These are phyloP conservation scores for Metellina segmentata DNA, from an alignment of 2,888 invertebrate genomes.

Conservation along the genomic window DNA sequence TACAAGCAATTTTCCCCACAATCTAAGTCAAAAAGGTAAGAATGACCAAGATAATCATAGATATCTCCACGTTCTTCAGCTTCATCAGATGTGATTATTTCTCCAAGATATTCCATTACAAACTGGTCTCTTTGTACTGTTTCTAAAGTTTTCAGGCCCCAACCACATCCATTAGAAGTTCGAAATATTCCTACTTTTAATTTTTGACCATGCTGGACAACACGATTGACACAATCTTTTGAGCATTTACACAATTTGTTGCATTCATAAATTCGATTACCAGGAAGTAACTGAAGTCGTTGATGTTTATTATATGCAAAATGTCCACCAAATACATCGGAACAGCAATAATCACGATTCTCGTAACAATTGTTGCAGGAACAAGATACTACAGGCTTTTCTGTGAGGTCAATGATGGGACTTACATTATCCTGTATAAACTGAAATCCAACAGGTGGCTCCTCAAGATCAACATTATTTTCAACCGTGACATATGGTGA, in stretches of 20 bases:
- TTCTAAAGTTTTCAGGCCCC: constrained; percentile 89
- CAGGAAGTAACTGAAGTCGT: constrained; percentile 84
- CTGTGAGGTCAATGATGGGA: constrained; percentile 85
- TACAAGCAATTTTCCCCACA: constrained; percentile 88
- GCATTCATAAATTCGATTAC: constrained; percentile 88
- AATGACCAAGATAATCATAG: constrained; percentile 91
- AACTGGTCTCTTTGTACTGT: constrained; percentile 89
- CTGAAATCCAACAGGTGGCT: constrained; percentile 89
- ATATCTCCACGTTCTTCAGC: constrained; percentile 92
- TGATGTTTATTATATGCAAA: constrained; percentile 87
- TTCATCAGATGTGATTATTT: constrained; percentile 88
- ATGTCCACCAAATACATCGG: constrained; percentile 83
- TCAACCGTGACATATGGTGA: constrained; percentile 86
- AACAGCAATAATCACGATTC: constrained; percentile 85
- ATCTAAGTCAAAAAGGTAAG: constrained; percentile 96
- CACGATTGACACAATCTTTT: constrained; percentile 91
- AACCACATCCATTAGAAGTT: constrained; percentile 86
- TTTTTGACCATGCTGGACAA: constrained; percentile 86
- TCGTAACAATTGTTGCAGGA: constrained; percentile 84
- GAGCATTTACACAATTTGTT: constrained; percentile 93
- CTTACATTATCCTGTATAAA: constrained; percentile 88
- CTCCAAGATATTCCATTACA: constrained; percentile 85
- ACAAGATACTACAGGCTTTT: constrained; percentile 91
- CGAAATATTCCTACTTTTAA: constrained; percentile 41
- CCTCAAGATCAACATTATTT: constrained; percentile 91